These are phyloP conservation scores for Cecropterus lyciades DNA, from an alignment of 1,140 invertebrate species.

Conservation along the genomic window DNA sequence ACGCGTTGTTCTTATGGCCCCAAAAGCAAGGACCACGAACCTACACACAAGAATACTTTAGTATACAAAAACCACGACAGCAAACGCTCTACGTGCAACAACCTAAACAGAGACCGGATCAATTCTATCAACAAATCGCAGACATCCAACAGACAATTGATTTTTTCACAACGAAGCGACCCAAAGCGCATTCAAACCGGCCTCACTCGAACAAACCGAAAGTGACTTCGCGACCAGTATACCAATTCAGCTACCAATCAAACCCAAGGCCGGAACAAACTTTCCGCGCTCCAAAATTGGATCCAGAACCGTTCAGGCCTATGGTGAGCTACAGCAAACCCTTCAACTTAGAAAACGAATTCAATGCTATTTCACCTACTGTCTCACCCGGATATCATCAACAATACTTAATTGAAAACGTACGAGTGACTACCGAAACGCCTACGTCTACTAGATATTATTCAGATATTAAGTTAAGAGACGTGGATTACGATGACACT, in stretches of 20 bases:
- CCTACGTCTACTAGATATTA: constrained; percentile 77
- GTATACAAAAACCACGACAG: constrained; percentile 74
- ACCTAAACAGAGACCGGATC: constrained; percentile 68
- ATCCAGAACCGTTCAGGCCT: constrained; percentile 86
- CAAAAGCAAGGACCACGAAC: constrained; percentile 82
- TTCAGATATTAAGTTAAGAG: constrained; percentile 67
- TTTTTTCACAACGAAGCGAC: constrained; percentile 80
- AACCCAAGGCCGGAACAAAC: constrained; percentile 72
- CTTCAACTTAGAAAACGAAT: constrained; percentile 83
- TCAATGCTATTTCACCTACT: constrained; percentile 80
- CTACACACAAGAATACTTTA: constrained; percentile 81
- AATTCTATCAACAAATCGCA: constrained; percentile 83
- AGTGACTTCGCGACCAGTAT: constrained; percentile 69
- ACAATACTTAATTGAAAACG: constrained; percentile 75
- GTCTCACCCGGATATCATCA: constrained; percentile 64
- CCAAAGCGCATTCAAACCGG: constrained; percentile 73
- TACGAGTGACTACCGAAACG: constrained; percentile 73
- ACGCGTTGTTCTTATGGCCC: constrained; percentile 77
- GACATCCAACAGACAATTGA: constrained; percentile 84
- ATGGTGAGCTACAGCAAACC: constrained; percentile 87
- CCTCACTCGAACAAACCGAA: constrained; percentile 71
- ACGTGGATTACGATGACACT: constrained; percentile 73
- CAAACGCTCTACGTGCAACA: constrained; percentile 70
- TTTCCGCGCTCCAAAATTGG: constrained; percentile 83
- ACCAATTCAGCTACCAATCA: constrained; percentile 78